phyloP scores from a whole-genome alignment of 1,140 invertebrate species.

The Drosophila saltans region DNA sequence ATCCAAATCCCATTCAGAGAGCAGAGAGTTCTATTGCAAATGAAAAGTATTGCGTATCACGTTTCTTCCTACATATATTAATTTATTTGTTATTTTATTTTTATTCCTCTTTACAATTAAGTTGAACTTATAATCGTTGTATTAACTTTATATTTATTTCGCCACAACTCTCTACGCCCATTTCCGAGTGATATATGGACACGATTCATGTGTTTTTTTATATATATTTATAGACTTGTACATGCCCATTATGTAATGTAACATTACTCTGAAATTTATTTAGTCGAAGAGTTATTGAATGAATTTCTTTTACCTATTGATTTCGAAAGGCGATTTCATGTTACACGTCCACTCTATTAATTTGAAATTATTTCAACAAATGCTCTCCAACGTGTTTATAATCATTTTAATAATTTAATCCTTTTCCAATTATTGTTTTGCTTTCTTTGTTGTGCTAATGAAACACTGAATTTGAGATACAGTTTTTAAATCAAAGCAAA shows the following conservation, averaged over 20 bases:
- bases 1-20: slow-evolving; percentile 19
- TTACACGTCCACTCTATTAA: slow-evolving; percentile 70
- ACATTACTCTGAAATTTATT: slow-evolving; percentile 37
- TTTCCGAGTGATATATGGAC: slow-evolving; percentile 33
- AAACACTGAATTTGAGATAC: background rate
- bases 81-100: slow-evolving; percentile 78
- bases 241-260: slow-evolving; percentile 3
- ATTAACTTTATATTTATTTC: slow-evolving; percentile 55
- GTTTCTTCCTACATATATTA: slow-evolving; percentile 63
- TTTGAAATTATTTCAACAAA: slow-evolving; percentile 45
- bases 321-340: slow-evolving; percentile 52
- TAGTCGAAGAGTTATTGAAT: slow-evolving; percentile 21
- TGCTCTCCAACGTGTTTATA: slow-evolving; percentile 50
- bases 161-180: slow-evolving; percentile 33
- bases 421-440: slow-evolving; percentile 8
- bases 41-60: slow-evolving; percentile 70
- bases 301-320: slow-evolving; percentile 46
- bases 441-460: slow-evolving; percentile 25
- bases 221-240: slow-evolving; percentile 21
- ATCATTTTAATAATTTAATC: background rate
- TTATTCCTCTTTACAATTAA: slow-evolving; percentile 44
- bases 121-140: slow-evolving; percentile 60
- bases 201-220: slow-evolving; percentile 33
- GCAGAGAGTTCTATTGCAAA: slow-evolving; percentile 59
- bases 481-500: slow-evolving; percentile 19